Evolutionary conservation across 2,888 invertebrate species (phyloP), one percentile per base, ranked within the genome.

Genomic region (Chrysotoxum bicinctum): DNA sequence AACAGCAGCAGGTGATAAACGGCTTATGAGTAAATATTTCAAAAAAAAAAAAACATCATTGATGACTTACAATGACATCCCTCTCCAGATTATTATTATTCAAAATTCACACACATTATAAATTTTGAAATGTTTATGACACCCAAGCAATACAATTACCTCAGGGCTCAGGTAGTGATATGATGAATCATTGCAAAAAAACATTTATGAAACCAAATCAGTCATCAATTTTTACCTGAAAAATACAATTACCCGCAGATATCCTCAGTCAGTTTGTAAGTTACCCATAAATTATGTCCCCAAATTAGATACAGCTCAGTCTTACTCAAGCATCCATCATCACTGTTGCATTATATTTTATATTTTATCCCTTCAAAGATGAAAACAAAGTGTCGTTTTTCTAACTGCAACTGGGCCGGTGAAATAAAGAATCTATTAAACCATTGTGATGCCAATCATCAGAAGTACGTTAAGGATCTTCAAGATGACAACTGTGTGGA

Each of bases 401-500:
- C 26, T 3, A 35, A 40, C 8, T 82, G 82, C 10, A 19, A 16
- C 12, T 82, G 82, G 82, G 23, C 7, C 6, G 82, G 77, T n/a
- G 45, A 54, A 4, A 6, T 68, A 12, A 60, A 26, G 12, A 16
- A 73, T 54, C 82, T 82, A 1, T 12, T 77, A 1, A 82, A 77
- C 9, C 82, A 82, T 26, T 82, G 82, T 14, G 77, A 73, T 48
- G 52, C 68, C 6, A 30, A 52, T 6, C 77, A 82, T 54, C 82
- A 82, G 19, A 60, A 52, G 3, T 73, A 52, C 40, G 77, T 82
- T 0, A 77, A 73, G 7, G 66, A 73, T 16, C 73, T 82, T 32
- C 58, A 68, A 30, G 45, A 73, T 6, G 82, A 60, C 9, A 60
- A 74, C 5, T 26, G 35, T 26, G 73, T 83, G n/a, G 37, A 68